phyloP scores from a whole-genome alignment of 92 coral and sea anemone species.

The Muricea muricata region DNA sequence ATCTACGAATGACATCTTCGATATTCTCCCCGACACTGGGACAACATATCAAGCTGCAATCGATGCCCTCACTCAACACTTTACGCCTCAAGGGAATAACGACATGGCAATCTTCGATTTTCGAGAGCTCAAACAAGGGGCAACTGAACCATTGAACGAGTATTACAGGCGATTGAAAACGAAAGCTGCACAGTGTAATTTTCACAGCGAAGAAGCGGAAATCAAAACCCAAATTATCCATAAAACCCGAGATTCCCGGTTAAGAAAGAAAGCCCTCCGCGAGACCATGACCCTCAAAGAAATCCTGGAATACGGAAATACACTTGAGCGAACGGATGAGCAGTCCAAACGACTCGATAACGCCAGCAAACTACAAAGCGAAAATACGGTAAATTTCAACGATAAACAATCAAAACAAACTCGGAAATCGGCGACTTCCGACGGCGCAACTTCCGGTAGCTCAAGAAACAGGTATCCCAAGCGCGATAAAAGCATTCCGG shows the following conservation, averaged over 20 bases:
- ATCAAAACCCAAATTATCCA: slow-evolving; percentile 52
- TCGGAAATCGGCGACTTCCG: neutral
- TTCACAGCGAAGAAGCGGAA: slow-evolving; percentile 44
- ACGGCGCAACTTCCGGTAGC: neutral
- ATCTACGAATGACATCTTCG: slow-evolving; percentile 58
- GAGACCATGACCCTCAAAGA: slow-evolving; percentile 30
- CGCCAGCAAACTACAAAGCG: slow-evolving; percentile 27
- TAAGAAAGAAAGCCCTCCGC: slow-evolving; percentile 60
- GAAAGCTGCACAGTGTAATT: slow-evolving; percentile 40
- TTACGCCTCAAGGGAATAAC: slow-evolving; percentile 30
- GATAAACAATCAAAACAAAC: neutral
- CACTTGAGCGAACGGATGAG: slow-evolving; percentile 52
- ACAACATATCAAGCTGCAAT: slow-evolving; percentile 42
- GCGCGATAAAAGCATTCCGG: neutral
- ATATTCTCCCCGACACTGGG: slow-evolving; percentile 57
- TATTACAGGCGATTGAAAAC: slow-evolving; percentile 49
- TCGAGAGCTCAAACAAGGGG: slow-evolving; percentile 44
- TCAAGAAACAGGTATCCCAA: neutral
- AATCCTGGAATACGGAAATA: slow-evolving; percentile 34
- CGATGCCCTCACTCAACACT: slow-evolving; percentile 33
- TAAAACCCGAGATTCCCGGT: slow-evolving; percentile 45
- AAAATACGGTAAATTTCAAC: neutral
- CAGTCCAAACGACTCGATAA: slow-evolving; percentile 39
- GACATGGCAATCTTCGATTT: slow-evolving; percentile 57
- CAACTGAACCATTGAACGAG: slow-evolving; percentile 50